A percentile compares a stretch with the other conserved stretches of the same genome.
phyloP scores from a whole-genome alignment of 2,888 invertebrate genomes.

The Taphrorychus bicolor region DNA sequence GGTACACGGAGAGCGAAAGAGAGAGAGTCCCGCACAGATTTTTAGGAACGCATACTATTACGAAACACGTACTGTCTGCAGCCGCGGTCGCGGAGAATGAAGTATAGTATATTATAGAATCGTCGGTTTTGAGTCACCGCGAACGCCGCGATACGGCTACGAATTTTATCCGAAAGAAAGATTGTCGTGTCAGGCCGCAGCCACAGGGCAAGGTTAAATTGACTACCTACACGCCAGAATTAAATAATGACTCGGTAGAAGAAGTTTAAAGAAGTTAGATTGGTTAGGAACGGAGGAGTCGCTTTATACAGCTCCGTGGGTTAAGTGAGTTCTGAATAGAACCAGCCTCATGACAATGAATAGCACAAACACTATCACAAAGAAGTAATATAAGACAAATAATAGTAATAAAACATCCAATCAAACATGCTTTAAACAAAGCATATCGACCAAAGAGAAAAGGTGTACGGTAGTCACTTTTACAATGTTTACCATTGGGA shows the following conservation, averaged over 20 bases:
- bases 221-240: conserved; percentile 36
- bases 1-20: background rate
- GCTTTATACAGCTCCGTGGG: too few species aligned
- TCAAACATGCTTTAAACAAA: too few species aligned
- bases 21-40: conserved; percentile 16
- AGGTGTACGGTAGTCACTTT: too few species aligned
- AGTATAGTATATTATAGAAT: too few species aligned
- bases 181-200: conserved; percentile 18
- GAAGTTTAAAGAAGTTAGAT: background rate
- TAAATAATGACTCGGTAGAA: conserved; percentile 8
- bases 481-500: too few species aligned
- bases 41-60: conserved; percentile 15
- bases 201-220: conserved; percentile 33
- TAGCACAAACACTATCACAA: too few species aligned
- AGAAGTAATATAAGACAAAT: too few species aligned
- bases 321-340: too few species aligned
- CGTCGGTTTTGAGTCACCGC: conserved; percentile 32
- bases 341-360: too few species aligned
- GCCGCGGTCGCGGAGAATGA: conserved; percentile 18
- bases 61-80: conserved; percentile 17
- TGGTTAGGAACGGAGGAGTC: background rate
- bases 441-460: too few species aligned
- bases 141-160: conserved; percentile 14
- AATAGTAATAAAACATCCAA: too few species aligned
- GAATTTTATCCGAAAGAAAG: conserved; percentile 23